A percentile compares a stretch with the other conserved stretches of the same genome.
phyloP scores from a whole-genome alignment of 2,888 invertebrate genomes.

The Lasioglossum villosulum region DNA sequence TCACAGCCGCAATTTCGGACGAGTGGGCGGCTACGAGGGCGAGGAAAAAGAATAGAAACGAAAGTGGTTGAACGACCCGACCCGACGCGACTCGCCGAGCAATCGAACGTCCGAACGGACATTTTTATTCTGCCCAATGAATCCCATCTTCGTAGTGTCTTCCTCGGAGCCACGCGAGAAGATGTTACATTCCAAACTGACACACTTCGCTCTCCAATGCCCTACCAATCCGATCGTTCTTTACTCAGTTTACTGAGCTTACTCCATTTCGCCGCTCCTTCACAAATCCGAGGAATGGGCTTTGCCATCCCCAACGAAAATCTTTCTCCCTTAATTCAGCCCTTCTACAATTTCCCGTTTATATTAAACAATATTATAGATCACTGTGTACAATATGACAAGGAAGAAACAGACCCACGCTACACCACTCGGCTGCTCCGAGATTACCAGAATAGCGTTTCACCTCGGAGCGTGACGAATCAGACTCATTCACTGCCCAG shows the following conservation, averaged over 20 bases:
- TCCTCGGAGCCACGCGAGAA: slow-evolving; percentile 49
- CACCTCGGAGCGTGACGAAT: too few relatives aligned
- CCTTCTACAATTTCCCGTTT: neutral
- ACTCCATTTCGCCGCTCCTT: neutral
- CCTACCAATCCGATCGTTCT: neutral
- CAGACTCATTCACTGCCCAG: too few relatives aligned
- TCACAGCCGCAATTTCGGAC: slow-evolving; percentile 71
- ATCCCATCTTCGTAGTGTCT: slow-evolving; percentile 20
- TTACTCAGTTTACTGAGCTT: neutral
- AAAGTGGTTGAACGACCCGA: slow-evolving; percentile 63
- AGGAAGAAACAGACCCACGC: too few relatives aligned
- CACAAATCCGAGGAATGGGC: neutral
- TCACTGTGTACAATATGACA: neutral
- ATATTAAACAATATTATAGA: neutral
- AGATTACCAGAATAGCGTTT: too few relatives aligned
- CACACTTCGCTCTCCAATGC: slow-evolving; percentile 32
- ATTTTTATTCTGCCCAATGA: slow-evolving; percentile 59
- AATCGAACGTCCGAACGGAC: slow-evolving; percentile 59
- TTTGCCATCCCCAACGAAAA: neutral
- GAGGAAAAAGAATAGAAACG: slow-evolving; percentile 55
- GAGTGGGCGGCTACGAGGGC: slow-evolving; percentile 61
- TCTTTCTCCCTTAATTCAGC: neutral
- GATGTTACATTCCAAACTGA: slow-evolving; percentile 41
- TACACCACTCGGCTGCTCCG: too few relatives aligned
- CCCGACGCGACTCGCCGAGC: slow-evolving; percentile 23